Percentiles rank a stretch among this genome's conserved stretches.
phyloP scores from a whole-genome alignment of 2,797 vertebrate species.

The Oryzias sinensis region DNA sequence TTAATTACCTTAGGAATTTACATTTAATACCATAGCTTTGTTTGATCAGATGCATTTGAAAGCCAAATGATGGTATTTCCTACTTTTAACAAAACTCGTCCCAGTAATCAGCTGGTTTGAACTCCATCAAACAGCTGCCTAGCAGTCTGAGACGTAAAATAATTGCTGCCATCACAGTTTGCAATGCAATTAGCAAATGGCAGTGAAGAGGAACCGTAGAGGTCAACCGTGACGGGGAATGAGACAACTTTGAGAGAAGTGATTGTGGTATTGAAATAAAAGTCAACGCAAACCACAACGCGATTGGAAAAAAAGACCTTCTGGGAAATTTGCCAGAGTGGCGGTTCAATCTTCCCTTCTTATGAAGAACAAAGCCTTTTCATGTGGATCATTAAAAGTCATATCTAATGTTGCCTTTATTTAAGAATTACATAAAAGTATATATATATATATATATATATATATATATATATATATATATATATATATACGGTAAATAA shows the following conservation, averaged over 20 bases:
- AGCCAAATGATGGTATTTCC: background rate
- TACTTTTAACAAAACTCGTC: constrained; percentile 1
- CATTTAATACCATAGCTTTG: background rate
- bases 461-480: no score
- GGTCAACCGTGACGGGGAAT: background rate
- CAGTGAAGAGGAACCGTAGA: constrained; percentile 2
- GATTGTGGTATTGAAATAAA: background rate
- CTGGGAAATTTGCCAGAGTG: background rate
- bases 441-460: no score
- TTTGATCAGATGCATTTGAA: background rate
- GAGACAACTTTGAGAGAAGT: constrained; percentile 2
- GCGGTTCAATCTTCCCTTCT: background rate
- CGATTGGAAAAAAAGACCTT: constrained; percentile 1
- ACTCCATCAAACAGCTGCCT: constrained; percentile 1
- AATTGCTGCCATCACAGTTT: constrained; percentile 16
- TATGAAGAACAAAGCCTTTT: no score
- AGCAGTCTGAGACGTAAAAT: constrained; percentile 3
- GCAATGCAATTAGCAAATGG: constrained; percentile 15
- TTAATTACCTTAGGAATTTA: no score
- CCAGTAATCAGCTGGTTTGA: background rate
- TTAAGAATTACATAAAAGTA: no score
- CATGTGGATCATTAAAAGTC: no score
- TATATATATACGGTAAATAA: no score
- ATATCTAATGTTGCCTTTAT: no score
- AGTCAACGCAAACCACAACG: constrained; percentile 1